These are phyloP conservation scores for Notospermus geniculatus DNA, from an alignment of 1,140 invertebrate genomes.

Conservation along the genomic window DNA sequence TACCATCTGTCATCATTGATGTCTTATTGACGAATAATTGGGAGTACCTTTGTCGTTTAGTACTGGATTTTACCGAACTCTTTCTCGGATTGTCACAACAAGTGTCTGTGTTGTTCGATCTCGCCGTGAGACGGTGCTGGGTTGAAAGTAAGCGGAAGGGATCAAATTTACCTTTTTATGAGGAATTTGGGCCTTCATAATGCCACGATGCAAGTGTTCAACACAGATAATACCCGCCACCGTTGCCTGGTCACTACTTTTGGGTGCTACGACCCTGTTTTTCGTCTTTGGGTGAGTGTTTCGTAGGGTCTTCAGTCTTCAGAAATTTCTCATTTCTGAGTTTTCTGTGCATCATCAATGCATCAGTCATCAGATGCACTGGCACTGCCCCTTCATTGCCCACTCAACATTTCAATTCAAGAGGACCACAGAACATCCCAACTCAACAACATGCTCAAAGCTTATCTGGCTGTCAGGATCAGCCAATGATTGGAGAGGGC, in stretches of 20 bases:
- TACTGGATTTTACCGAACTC: background rate
- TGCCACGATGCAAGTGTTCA: conserved; percentile 45
- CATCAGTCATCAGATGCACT: too few species aligned
- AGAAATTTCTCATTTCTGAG: too few species aligned
- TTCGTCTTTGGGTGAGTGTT: conserved; percentile 93
- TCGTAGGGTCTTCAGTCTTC: conserved; percentile 11
- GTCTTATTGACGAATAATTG: too few species aligned
- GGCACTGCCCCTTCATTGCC: too few species aligned
- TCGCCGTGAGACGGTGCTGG: conserved; percentile 1
- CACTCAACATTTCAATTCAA: too few species aligned
- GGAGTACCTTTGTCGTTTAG: too few species aligned
- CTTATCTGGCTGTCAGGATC: too few species aligned
- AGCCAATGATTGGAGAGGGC: too few species aligned
- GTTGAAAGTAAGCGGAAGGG: background rate
- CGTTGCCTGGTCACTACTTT: conserved; percentile 90
- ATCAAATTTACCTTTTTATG: background rate
- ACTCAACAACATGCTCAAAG: too few species aligned
- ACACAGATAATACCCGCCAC: conserved; percentile 76
- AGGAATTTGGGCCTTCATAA: conserved; percentile 13
- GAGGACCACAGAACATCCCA: too few species aligned
- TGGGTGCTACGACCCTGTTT: conserved; percentile 87
- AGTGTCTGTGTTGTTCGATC: background rate
- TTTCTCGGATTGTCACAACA: background rate
- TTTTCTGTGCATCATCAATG: too few species aligned
- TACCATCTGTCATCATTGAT: too few species aligned